These are phyloP conservation scores for Plecturocebus donacophilus DNA, from an alignment of 2,113 vertebrate genomes.

Conservation along the genomic window DNA sequence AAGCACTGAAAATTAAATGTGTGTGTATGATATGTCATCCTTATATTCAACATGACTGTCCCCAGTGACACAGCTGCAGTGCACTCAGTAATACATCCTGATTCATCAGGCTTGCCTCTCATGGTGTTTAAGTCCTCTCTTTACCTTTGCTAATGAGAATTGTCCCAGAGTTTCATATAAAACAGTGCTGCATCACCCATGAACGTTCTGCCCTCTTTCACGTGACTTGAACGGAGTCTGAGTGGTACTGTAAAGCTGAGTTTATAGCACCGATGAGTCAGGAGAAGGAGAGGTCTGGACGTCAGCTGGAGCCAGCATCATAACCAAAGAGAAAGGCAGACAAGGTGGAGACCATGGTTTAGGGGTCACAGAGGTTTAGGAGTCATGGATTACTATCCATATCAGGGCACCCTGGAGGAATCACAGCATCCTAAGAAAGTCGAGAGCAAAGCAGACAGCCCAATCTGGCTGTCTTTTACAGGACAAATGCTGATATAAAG, in stretches of 20 bases:
- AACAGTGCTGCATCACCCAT: neutral
- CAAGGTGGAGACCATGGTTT: neutral
- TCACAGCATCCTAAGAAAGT: neutral
- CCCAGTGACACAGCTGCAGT: fast-evolving
- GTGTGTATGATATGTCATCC: neutral
- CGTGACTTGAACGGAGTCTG: neutral
- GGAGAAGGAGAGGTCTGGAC: neutral
- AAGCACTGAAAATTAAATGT: neutral
- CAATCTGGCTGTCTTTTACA: neutral
- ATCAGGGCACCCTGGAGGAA: neutral
- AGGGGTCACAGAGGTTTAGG: neutral
- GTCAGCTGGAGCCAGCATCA: neutral
- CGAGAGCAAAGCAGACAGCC: neutral
- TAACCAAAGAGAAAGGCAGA: neutral
- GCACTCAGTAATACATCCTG: neutral
- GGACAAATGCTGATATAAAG: neutral
- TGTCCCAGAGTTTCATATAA: neutral
- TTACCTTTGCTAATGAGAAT: neutral
- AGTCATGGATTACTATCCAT: neutral
- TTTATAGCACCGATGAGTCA: neutral
- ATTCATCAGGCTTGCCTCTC: fast-evolving
- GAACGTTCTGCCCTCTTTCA: neutral
- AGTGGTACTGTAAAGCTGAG: neutral
- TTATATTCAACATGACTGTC: fast-evolving
- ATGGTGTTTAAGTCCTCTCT: fast-evolving